Percentiles rank a stretch among this genome's conserved stretches.
Evolutionary conservation across 2,113 vertebrate genomes (phyloP).

Genomic region (Spea multiplicata): DNA sequence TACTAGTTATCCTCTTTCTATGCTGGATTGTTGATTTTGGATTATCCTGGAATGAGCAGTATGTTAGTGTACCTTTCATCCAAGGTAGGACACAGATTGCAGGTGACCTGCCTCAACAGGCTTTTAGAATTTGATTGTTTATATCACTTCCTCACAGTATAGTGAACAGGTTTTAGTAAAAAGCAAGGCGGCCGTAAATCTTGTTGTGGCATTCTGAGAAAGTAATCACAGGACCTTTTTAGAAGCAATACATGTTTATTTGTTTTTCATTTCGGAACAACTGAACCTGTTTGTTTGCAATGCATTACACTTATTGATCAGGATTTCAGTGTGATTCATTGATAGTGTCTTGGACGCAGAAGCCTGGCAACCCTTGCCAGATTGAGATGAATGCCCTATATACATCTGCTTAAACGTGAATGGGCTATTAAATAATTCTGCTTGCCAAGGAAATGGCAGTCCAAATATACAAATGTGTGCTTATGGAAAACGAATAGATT

Average conservation of each 20-base stretch:
- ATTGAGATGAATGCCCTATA: conserved; percentile 9
- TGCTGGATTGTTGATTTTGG: no score
- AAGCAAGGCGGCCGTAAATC: no score
- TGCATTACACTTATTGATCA: conserved; percentile 16
- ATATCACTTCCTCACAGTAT: no score
- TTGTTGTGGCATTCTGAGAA: neutral
- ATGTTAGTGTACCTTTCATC: no score
- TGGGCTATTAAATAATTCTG: neutral
- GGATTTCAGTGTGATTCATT: conserved; percentile 28
- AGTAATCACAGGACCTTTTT: neutral
- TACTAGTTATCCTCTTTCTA: no score
- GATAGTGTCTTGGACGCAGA: neutral
- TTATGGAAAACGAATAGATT: neutral
- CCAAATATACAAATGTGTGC: neutral
- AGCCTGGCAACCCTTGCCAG: conserved; percentile 1
- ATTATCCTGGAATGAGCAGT: no score
- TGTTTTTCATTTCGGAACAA: neutral
- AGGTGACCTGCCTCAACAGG: no score
- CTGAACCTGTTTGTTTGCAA: neutral
- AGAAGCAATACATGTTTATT: no score
- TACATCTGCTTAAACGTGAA: neutral
- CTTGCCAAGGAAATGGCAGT: neutral
- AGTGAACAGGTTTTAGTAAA: no score
- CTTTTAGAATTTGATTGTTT: no score
- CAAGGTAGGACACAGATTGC: no score